Conservation (phyloP, 2,797 vertebrate genomes). For the Sebastes hubbsi region DNA sequence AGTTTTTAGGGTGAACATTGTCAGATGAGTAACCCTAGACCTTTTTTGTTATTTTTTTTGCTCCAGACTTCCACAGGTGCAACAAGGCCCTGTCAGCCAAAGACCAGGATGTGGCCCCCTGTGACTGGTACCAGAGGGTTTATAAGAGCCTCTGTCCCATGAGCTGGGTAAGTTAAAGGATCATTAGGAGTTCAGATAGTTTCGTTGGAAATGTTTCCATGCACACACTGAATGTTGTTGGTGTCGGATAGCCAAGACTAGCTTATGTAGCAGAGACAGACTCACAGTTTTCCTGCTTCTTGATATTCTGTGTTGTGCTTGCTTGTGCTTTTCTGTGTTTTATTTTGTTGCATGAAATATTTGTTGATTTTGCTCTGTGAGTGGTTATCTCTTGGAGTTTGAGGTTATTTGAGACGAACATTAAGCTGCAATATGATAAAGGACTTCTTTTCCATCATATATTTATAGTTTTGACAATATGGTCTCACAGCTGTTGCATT, state of each 20-base stretch:
- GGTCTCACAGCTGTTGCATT: neutral
- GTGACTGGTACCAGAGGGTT: constrained; percentile 85
- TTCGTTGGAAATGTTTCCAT: neutral
- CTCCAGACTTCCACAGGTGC: constrained; percentile 85
- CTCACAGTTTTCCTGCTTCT: neutral
- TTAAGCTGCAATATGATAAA: neutral
- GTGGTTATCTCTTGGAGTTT: neutral
- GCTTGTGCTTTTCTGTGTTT: neutral
- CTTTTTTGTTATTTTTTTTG: neutral
- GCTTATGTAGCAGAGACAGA: neutral
- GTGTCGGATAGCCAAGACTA: neutral
- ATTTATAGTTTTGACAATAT: neutral
- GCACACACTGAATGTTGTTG: neutral
- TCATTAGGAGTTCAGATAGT: neutral
- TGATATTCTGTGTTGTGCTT: neutral
- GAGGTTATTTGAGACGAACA: neutral
- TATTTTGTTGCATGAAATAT: neutral
- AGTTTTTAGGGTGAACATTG: neutral
- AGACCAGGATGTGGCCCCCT: constrained; percentile 81
- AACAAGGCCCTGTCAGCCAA: constrained; percentile 82
- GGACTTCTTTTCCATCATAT: neutral
- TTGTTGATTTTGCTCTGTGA: neutral
- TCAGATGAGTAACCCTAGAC: neutral
- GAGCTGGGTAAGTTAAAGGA: constrained; percentile 78
- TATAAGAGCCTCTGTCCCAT: constrained; percentile 85